Evolutionary conservation across 2,113 vertebrate species (phyloP), one percentile per base, ranked within the genome.

Genomic region (Crocuta crocuta): DNA sequence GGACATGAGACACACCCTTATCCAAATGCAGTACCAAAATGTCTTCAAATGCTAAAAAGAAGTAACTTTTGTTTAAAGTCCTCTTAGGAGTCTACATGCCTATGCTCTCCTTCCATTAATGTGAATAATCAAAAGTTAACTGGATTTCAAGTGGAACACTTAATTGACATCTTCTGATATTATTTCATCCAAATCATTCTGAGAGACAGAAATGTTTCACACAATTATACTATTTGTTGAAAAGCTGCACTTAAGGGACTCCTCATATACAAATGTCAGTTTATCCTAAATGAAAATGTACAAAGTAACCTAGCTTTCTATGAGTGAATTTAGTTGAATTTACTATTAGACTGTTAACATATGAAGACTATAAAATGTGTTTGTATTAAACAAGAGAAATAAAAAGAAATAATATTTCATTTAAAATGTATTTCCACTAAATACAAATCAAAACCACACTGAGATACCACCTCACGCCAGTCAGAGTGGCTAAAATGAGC

Each of bases 101-200:
- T 85, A 21, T 85, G n/a, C 28, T 66, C n/a, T 84, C 48, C 50
- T 93, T 73, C 50, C 48, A 78, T 92, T 78, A 81, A 5, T 58
- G 23, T 96, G 23, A 97, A 95, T 91, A 91, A 97, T 85, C 26
- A 93, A 97, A 97, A 97, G 33, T 65, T 74, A 97, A 93, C 33
- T 79, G 71, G 26, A 71, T 83, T 93, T 80, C 50, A 96, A 89
- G 23, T 65, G 33, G 61, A 89, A 89, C 53, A 88, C 48, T 91
- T 94, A 93, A 86, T 26, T 90, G 35, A 65, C 10, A 61, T 89
- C n/a, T 80, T 90, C 24, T 83, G 58, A 65, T 70, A 5, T 66
- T 89, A 73, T 95, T 93, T 84, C 53, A 86, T 82, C 43, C 50
- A 85, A 96, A 96, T 85, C 39, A 91, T 55, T 89, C 85, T 85